Evolutionary conservation across 2,888 invertebrate genomes (phyloP).

Genomic region (Papilio protenor): DNA sequence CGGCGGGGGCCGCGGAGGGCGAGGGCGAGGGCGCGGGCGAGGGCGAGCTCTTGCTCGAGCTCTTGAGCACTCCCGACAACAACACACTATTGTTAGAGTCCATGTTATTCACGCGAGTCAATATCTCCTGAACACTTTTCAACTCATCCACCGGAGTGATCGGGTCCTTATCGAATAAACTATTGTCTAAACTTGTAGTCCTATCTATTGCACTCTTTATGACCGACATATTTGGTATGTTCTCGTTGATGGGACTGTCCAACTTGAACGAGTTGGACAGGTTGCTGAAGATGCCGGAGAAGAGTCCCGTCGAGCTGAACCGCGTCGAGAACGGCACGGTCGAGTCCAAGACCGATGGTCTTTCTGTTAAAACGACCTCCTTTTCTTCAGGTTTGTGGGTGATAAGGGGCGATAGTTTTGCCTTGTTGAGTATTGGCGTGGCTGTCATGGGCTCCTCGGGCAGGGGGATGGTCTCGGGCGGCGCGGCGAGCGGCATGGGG

Average conservation of each 20-base stretch:
- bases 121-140: conserved; percentile 78
- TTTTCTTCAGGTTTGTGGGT: conserved; percentile 46
- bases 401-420: conserved; percentile 40
- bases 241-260: conserved; percentile 70
- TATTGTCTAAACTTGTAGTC: conserved; percentile 78
- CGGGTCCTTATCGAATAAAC: conserved; percentile 74
- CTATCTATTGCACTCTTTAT: conserved; percentile 82
- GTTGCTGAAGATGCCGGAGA: conserved; percentile 78
- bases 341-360: conserved; percentile 65
- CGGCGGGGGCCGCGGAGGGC: conserved; percentile 63
- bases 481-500: conserved; percentile 64
- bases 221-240: conserved; percentile 77
- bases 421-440: conserved; percentile 45
- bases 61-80: conserved; percentile 76
- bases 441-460: conserved; percentile 70
- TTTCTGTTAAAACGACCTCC: conserved; percentile 56
- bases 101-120: conserved; percentile 82
- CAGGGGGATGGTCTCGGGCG: conserved; percentile 73
- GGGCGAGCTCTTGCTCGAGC: conserved; percentile 58
- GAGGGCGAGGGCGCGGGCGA: conserved; percentile 51
- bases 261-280: conserved; percentile 68
- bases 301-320: conserved; percentile 74
- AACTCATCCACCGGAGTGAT: conserved; percentile 74
- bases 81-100: conserved; percentile 81
- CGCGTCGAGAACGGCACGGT: conserved; percentile 69